Percentiles rank a stretch among this genome's conserved stretches.
These are phyloP conservation scores for Tanytarsus gracilentus DNA, from an alignment of 2,888 invertebrate species.

Conservation along the genomic window DNA sequence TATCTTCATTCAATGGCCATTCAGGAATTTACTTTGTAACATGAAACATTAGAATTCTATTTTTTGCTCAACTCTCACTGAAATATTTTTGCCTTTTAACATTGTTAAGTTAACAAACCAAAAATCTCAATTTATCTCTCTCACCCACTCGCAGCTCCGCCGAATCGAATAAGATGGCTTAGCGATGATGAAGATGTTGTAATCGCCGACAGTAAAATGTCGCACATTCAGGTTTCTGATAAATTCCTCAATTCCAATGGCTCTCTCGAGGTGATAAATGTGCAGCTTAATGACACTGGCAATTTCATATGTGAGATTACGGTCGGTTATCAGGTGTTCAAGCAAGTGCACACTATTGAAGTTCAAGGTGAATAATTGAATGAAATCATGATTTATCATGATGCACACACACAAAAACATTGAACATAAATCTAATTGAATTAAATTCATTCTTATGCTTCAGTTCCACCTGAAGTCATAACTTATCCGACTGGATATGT, in stretches of 20 bases:
- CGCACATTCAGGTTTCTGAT: neutral
- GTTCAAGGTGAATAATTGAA: conserved; percentile 62
- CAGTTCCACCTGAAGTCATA: conserved; percentile 53
- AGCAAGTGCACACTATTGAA: conserved; percentile 66
- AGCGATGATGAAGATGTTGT: conserved; percentile 48
- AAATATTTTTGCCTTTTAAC: too few species aligned
- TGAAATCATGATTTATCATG: neutral
- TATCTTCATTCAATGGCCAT: too few species aligned
- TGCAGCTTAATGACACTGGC: conserved; percentile 47
- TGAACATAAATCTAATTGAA: neutral
- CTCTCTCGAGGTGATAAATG: conserved; percentile 53
- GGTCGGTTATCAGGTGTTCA: conserved; percentile 35
- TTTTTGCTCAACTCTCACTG: too few species aligned
- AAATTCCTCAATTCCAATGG: conserved; percentile 54
- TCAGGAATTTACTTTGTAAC: too few species aligned
- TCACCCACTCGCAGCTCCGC: conserved; percentile 49
- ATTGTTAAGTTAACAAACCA: too few species aligned
- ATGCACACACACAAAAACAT: neutral
- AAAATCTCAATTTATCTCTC: too few species aligned
- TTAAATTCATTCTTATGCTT: neutral
- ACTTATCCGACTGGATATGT: conserved; percentile 61
- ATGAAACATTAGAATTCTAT: too few species aligned
- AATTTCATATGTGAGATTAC: conserved; percentile 49
- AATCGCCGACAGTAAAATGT: conserved; percentile 12
- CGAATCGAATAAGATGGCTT: conserved; percentile 61